Conservation (phyloP, 2,888 invertebrate species). For the Nasonia oneida region DNA sequence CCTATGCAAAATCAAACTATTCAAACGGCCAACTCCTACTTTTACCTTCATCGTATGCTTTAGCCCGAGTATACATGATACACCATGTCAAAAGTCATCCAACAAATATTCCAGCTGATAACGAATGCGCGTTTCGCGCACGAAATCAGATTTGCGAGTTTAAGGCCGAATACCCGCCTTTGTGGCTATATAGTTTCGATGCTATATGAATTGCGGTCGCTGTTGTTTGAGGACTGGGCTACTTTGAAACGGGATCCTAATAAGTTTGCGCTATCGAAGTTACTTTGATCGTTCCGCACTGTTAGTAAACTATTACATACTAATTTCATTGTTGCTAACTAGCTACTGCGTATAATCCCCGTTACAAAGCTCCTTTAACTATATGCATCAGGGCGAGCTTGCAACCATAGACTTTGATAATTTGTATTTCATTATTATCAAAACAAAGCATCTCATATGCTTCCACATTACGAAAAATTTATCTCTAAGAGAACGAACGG, state of each 20-base stretch:
- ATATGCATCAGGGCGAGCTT: neutral
- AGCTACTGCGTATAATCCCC: neutral
- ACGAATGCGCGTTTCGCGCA: neutral
- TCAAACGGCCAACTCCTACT: too few species aligned
- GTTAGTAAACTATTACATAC: constrained; percentile 29
- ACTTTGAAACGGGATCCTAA: constrained; percentile 37
- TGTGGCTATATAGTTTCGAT: constrained; percentile 4
- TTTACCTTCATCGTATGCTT: too few species aligned
- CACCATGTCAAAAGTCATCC: neutral
- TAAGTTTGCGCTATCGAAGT: constrained; percentile 35
- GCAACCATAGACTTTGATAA: too few species aligned
- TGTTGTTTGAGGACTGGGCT: neutral
- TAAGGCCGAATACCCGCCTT: constrained; percentile 16
- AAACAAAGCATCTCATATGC: too few species aligned
- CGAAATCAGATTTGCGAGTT: neutral
- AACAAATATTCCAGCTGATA: neutral
- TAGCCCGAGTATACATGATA: neutral
- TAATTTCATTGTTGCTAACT: constrained; percentile 28
- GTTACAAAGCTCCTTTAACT: neutral
- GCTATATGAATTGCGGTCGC: neutral
- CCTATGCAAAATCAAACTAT: too few species aligned
- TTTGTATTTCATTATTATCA: too few species aligned
- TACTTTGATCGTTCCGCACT: constrained; percentile 34
- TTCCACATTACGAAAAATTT: too few species aligned
- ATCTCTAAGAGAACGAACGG: too few species aligned